A percentile compares a stretch with the other conserved stretches of the same genome.
Conservation (phyloP, 2,113 vertebrate species). For the Apistogramma diplotaenia region DNA sequence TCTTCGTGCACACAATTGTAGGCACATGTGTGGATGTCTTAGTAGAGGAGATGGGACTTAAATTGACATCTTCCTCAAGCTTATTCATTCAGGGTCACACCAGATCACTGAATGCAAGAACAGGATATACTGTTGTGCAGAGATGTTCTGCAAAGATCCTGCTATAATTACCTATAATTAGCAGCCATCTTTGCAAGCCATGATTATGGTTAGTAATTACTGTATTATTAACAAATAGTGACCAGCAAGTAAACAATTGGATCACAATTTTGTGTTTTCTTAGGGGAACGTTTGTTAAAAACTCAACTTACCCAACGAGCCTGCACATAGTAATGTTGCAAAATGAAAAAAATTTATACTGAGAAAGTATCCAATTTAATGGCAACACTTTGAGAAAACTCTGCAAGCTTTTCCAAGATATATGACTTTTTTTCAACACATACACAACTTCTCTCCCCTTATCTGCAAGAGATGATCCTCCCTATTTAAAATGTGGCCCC, state of each 20-base stretch:
- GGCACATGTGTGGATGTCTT: too few species aligned
- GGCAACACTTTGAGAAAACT: background rate
- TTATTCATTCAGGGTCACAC: background rate
- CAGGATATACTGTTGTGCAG: background rate
- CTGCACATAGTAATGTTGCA: background rate
- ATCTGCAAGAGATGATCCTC: background rate
- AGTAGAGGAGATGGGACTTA: too few species aligned
- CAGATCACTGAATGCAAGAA: background rate
- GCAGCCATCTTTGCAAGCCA: background rate
- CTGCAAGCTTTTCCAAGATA: background rate
- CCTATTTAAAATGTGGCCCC: background rate
- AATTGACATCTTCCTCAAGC: background rate
- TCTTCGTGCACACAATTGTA: too few species aligned
- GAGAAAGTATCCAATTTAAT: background rate
- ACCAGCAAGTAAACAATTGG: background rate
- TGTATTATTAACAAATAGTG: background rate
- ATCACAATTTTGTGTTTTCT: background rate
- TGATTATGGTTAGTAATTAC: background rate
- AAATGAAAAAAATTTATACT: background rate
- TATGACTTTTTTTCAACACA: conserved; percentile 14
- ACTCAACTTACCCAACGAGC: background rate
- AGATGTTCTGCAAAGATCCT: background rate
- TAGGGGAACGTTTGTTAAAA: background rate
- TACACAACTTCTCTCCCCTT: conserved; percentile 3
- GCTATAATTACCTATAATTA: background rate